Conservation (phyloP, 2,888 invertebrate species). For the Xestobium rufovillosum region DNA sequence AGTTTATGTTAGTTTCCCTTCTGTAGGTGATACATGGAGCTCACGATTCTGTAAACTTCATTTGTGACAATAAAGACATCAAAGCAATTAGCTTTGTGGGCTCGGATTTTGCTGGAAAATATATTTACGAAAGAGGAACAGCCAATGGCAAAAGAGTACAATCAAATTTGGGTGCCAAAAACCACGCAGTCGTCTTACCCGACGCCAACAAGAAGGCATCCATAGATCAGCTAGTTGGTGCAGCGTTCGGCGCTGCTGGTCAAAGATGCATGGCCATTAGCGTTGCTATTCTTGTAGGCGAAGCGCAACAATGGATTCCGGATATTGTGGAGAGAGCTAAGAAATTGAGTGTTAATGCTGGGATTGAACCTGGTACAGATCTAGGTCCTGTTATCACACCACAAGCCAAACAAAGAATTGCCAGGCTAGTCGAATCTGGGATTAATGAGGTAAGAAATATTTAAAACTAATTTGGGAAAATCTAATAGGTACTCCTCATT, state of each 20-base stretch:
- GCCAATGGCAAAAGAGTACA: constrained; percentile 87
- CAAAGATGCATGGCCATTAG: constrained; percentile 99
- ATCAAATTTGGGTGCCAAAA: constrained; percentile 99
- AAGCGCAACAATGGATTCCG: constrained; percentile 88
- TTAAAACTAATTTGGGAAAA: too few species aligned
- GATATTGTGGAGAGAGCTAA: constrained; percentile 79
- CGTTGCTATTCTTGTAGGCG: constrained; percentile 84
- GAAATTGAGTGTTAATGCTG: constrained; percentile 81
- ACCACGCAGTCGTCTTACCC: constrained; percentile 94
- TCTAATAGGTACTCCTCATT: too few species aligned
- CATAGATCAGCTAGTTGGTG: constrained; percentile 80
- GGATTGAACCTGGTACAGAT: constrained; percentile 72
- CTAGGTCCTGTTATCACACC: constrained; percentile 92
- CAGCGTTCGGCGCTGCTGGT: constrained; percentile 98
- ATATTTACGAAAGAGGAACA: constrained; percentile 90
- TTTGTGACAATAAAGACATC: constrained; percentile 94
- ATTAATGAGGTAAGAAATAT: constrained; percentile 45
- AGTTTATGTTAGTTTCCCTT: constrained; percentile 25
- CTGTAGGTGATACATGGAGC: constrained; percentile 82
- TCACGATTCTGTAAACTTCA: constrained; percentile 91
- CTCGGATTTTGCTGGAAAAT: constrained; percentile 90
- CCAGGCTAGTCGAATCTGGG: constrained; percentile 71
- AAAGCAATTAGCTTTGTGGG: constrained; percentile 98
- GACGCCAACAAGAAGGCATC: constrained; percentile 98
- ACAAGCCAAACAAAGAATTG: constrained; percentile 78